Evolutionary conservation across 1,140 invertebrate genomes (phyloP), one percentile per base, ranked within the genome.

Genomic region (Trichonephila inaurata): DNA sequence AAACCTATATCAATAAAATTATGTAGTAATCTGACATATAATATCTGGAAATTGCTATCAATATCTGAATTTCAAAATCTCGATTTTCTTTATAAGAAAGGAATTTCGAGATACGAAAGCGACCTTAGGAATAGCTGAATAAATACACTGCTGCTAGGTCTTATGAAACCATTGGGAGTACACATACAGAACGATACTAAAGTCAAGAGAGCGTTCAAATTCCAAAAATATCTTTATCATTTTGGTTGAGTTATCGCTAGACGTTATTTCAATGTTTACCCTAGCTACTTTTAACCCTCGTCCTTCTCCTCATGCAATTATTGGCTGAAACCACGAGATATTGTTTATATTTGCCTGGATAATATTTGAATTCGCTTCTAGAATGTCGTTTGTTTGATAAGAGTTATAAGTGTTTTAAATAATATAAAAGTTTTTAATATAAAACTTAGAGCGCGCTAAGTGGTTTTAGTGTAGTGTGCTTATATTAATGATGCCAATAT

Each of bases 191-290:
- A 28, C 18, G 72, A 77, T 77, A 77, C 72, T 18, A 19, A 77
- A 77, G 72, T 77, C 72, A 33, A 77, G 33, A 77, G 72, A 33
- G 16, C 18, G 72, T 18, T 77, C 28, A 33, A 77, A 77, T 40
- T 77, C 72, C 72, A 77, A 77, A 77, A 77, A 77, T 77, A 77
- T 77, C 72, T 77, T 77, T 77, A 77, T 77, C 72, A 77, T 77
- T 77, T 77, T 5, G 12, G 28, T 40, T 8, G 69, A 77, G 28
- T 77, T 77, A 77, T 77, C 72, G 72, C 72, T 28, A 77, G 72
- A 40, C 72, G 72, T 33, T 33, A 40, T 6, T 77, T 28, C 28
- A 19, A 40, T 77, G 33, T 77, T 77, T 77, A 77, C 72, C 33
- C 16, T 14, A 14, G 28, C 24, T 40, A 77, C 72, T 33, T 40